Conservation (phyloP, 2,797 vertebrate species). For the Pangasius macronema region DNA sequence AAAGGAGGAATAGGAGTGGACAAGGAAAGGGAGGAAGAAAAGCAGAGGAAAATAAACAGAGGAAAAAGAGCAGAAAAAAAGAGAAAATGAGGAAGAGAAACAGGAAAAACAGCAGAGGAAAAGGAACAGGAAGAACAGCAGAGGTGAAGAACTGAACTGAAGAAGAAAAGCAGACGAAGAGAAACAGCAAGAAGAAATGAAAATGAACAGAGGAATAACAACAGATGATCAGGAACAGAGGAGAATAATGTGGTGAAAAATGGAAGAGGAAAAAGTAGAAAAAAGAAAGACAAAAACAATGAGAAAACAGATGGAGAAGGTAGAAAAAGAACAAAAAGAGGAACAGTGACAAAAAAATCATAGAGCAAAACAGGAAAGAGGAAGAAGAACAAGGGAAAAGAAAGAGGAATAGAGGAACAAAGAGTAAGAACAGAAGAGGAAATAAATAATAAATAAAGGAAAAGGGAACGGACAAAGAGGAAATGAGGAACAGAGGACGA, state of each 20-base stretch:
- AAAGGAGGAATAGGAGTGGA: no score
- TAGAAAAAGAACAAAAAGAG: not conserved
- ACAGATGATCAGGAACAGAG: not conserved
- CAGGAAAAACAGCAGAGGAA: not conserved
- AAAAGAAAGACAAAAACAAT: not conserved
- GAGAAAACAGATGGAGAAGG: not conserved
- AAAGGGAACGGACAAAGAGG: not conserved
- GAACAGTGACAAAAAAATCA: not conserved
- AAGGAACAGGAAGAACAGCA: not conserved
- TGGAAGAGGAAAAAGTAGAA: not conserved
- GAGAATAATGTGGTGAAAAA: not conserved
- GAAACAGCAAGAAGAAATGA: not conserved
- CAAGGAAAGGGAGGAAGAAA: not conserved
- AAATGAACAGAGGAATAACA: no score
- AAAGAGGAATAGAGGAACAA: not conserved
- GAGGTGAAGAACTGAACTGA: not conserved
- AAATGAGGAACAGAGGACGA: not conserved
- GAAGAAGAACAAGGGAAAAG: not conserved
- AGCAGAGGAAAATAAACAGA: no score
- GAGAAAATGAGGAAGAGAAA: not conserved
- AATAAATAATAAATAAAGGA: not conserved
- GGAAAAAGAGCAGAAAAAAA: not conserved
- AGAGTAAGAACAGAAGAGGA: not conserved
- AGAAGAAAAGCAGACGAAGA: not conserved
- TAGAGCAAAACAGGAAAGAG: not conserved